phyloP scores from a whole-genome alignment of 1,140 invertebrate genomes.

The Steinernema khuongi region DNA sequence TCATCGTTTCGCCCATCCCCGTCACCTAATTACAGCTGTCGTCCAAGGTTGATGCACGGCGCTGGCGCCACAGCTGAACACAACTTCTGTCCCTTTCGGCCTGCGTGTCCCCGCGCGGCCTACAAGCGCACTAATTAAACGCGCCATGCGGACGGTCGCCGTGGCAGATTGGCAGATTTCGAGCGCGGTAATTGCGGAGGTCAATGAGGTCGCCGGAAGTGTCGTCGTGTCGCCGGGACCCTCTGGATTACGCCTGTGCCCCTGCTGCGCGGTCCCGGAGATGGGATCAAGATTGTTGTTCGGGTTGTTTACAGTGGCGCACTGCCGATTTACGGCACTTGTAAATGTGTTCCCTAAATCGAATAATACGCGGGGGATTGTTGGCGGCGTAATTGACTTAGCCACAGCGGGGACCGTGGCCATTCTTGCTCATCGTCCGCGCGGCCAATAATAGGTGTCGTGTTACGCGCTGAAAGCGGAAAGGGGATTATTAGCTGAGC shows the following conservation, averaged over 20 bases:
- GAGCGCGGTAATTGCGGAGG: conserved; percentile 12
- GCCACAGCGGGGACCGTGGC: too few relatives aligned
- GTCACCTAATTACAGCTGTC: background rate
- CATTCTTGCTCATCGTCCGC: background rate
- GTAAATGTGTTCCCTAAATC: conserved; percentile 7
- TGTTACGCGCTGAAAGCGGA: background rate
- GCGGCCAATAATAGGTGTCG: conserved; percentile 4
- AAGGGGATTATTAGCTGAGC: conserved; percentile 6
- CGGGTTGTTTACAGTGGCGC: too few relatives aligned
- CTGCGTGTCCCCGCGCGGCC: background rate
- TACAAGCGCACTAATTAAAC: background rate
- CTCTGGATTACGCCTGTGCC: background rate
- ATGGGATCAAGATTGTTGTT: too few relatives aligned
- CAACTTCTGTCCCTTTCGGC: background rate
- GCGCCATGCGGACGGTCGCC: too few relatives aligned
- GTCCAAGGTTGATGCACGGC: background rate
- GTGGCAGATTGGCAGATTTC: conserved; percentile 3
- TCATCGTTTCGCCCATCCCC: too few relatives aligned
- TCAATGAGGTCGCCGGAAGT: conserved; percentile 16
- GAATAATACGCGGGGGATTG: background rate
- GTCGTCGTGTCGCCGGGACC: background rate
- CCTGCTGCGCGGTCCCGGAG: too few relatives aligned
- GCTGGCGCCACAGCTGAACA: background rate
- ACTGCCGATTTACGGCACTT: background rate
- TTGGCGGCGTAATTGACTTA: conserved; percentile 10